A percentile compares a stretch with the other conserved stretches of the same genome.
Conservation (phyloP, 2,888 invertebrate genomes). For the Urechis unicinctus region DNA sequence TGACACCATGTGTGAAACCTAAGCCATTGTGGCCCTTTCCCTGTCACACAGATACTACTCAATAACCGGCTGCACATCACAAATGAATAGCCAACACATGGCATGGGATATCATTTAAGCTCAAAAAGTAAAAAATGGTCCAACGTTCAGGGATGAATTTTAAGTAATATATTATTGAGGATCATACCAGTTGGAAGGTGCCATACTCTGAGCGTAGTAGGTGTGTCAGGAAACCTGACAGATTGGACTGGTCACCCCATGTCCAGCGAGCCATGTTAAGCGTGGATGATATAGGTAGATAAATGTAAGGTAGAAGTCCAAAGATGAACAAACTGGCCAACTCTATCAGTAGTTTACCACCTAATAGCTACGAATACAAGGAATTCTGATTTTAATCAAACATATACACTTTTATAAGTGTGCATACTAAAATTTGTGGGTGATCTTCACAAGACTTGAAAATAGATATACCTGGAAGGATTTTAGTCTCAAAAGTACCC, state of each 20-base stretch:
- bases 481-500: conserved; percentile 28
- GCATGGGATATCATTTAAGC: too few relatives aligned
- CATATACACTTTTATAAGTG: neutral
- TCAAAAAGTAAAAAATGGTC: neutral
- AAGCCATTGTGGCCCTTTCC: conserved; percentile 27
- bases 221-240: conserved; percentile 38
- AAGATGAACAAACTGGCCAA: conserved; percentile 1
- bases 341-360: conserved; percentile 2
- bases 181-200: conserved; percentile 37
- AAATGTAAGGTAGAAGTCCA: conserved; percentile 41
- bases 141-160: neutral
- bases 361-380: conserved; percentile 5
- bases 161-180: neutral
- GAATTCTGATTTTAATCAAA: neutral
- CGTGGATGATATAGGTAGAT: conserved; percentile 37
- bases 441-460: neutral
- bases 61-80: neutral
- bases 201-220: conserved; percentile 42
- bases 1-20: conserved; percentile 23
- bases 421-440: neutral
- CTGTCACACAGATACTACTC: conserved; percentile 15
- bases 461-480: conserved; percentile 10
- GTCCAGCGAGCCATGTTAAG: conserved; percentile 36
- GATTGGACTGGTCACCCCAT: conserved; percentile 44
- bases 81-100: too few relatives aligned